phyloP scores from a whole-genome alignment of 2,888 invertebrate species.

The Oscheius myriophilus region DNA sequence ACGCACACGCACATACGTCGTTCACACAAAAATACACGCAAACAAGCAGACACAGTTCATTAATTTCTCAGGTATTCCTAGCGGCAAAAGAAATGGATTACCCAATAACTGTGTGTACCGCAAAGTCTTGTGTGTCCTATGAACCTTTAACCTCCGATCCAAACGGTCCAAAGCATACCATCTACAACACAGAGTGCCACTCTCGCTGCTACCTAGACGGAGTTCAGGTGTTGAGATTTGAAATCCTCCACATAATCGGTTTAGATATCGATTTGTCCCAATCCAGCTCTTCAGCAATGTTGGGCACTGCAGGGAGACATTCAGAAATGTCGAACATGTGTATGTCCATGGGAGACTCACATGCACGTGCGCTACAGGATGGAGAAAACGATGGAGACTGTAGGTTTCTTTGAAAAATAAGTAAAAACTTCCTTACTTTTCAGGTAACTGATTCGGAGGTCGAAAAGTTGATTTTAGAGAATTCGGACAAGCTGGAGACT shows the following conservation, averaged over 20 bases:
- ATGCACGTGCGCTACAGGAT: background rate
- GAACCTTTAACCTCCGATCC: constrained; percentile 1
- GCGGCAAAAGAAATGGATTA: constrained; percentile 1
- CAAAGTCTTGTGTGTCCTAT: constrained; percentile 22
- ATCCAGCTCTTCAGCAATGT: background rate
- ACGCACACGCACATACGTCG: too few relatives aligned
- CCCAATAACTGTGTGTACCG: constrained; percentile 41
- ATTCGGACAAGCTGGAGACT: too few relatives aligned
- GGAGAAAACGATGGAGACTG: background rate
- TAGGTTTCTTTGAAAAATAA: background rate
- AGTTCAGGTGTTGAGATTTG: constrained; percentile 11
- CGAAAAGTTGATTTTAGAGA: too few relatives aligned
- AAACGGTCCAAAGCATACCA: constrained; percentile 1
- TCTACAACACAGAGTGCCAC: constrained; percentile 38
- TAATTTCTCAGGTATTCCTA: constrained; percentile 5
- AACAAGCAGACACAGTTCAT: too few relatives aligned
- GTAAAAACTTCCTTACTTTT: too few relatives aligned
- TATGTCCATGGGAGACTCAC: background rate
- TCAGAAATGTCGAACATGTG: background rate
- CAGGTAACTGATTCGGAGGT: too few relatives aligned
- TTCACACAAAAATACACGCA: too few relatives aligned
- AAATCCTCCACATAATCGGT: too few relatives aligned
- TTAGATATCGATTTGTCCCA: background rate
- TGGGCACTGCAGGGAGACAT: background rate
- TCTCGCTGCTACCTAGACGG: constrained; percentile 31